phyloP scores from a whole-genome alignment of 1,140 invertebrate species.

The Caenorhabditis latens region DNA sequence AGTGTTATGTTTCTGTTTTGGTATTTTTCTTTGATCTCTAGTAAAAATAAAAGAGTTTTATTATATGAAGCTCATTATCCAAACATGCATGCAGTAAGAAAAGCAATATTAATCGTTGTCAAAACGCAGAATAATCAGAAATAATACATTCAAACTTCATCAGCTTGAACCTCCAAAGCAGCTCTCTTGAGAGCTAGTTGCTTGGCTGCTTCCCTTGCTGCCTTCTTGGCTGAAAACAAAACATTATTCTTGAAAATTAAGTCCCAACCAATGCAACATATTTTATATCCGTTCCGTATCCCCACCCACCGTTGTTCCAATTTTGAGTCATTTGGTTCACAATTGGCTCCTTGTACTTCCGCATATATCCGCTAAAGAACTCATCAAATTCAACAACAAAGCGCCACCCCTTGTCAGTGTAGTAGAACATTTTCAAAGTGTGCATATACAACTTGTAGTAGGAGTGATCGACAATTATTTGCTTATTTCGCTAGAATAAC shows the following conservation, averaged over 20 bases:
- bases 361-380: conserved; percentile 36
- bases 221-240: conserved; percentile 3
- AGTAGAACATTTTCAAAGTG: conserved; percentile 52
- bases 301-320: not conserved
- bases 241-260: not conserved
- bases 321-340: not conserved
- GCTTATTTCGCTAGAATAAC: conserved; percentile 49
- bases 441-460: conserved; percentile 50
- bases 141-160: too few relatives aligned
- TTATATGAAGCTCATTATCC: too few relatives aligned
- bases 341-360: conserved; percentile 15
- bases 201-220: not conserved
- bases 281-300: too few relatives aligned
- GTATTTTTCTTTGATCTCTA: too few relatives aligned
- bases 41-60: too few relatives aligned
- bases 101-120: too few relatives aligned
- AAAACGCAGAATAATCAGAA: too few relatives aligned
- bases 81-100: too few relatives aligned
- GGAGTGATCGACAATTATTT: conserved; percentile 50
- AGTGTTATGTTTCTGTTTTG: too few relatives aligned
- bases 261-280: not conserved
- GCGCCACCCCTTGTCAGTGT: conserved; percentile 24
- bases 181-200: not conserved
- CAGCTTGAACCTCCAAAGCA: too few relatives aligned
- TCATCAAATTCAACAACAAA: conserved; percentile 29